Evolutionary conservation across 2,113 vertebrate species (phyloP), one percentile per base, ranked within the genome.

Genomic region (Emydocephalus ijimae): DNA sequence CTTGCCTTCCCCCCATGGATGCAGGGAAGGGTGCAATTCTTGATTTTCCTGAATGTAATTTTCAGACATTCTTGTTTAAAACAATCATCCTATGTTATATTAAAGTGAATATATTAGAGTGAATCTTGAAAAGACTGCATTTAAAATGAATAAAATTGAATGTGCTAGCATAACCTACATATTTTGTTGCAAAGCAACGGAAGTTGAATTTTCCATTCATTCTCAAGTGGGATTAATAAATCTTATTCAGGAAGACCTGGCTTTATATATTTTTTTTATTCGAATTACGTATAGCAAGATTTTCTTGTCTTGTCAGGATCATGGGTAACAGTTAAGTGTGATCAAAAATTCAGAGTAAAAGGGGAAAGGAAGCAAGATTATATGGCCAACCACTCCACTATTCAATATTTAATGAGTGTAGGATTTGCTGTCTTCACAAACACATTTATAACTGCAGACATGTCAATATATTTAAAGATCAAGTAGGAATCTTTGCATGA

Each of bases 381-480:
- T 43, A n/a, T 2, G 85, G 18, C 87, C 2, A 86, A 61, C 56
- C 18, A 20, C 20, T 39, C 11, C 88, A 92, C 92, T 92, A 85
- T 94, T 88, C 93, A 93, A 94, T 88, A 93, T 57, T 34, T 94
- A 52, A 3, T 1, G 92, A 91, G 3, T 39, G 21, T 87, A 93
- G 85, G 89, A 29, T 87, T 93, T 95, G 86, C 91, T 92, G 64
- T 88, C 45, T 90, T 92, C 91, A 88, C 87, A 89, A 95, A 91
- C 93, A 89, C 8, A 10, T 87, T 89, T 95, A 74, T 95, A 93
- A 93, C 74, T 69, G 74, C 94, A 95, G 94, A n/a, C 21, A 91
- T 1, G 6, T 91, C 74, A 91, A 39, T 93, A 92, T 90, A 95
- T 96, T 94, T 95, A 95, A 96, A 94, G 93, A 90, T 93, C 7